Evolutionary conservation across 2,888 invertebrate species (phyloP), one percentile per base, ranked within the genome.

Genomic region (Andrena praecox): DNA sequence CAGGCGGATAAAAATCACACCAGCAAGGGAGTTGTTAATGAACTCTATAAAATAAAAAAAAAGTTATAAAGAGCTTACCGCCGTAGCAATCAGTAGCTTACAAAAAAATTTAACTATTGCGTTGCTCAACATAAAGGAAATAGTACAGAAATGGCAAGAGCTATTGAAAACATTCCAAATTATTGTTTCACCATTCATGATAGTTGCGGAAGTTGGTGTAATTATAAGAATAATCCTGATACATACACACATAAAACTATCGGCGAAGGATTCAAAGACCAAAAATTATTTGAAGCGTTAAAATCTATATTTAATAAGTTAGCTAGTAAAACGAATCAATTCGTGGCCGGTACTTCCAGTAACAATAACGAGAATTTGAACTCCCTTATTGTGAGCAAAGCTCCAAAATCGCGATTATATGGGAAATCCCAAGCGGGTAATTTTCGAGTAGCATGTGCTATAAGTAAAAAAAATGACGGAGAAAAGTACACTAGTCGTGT

Each of bases 81-180:
- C 16, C 16, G 52, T 33, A 33, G 33, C 33, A 33, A 33, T 33
- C 33, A 33, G 33, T 33, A 33, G 33, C 33, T 33, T 33, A 8
- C 31, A 8, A 33, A 33, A n/a, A 33, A 33, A 33, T 33, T 33
- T 33, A 33, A 33, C 33, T 33, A 52, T 52, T 16, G 52, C 52
- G n/a, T 52, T n/a, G n/a, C 85, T 1, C 79, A 86, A 56, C 85
- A 88, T 72, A 76, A 62, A 56, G 89, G 87, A 1, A 76, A 87
- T 31, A 52, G 52, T 52, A 52, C 16, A n/a, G 52, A 16, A n/a
- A 52, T 52, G 52, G 52, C 52, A 52, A n/a, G 7, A 52, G 52
- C 52, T n/a, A 52, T 52, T 52, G 16, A n/a, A 52, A n/a, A n/a
- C 52, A 52, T 52, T 52, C 52, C 52, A 52, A n/a, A 52, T 52